These are phyloP conservation scores for Myrmecophaga tridactyla DNA, from an alignment of 2,113 vertebrate species.

Conservation along the genomic window DNA sequence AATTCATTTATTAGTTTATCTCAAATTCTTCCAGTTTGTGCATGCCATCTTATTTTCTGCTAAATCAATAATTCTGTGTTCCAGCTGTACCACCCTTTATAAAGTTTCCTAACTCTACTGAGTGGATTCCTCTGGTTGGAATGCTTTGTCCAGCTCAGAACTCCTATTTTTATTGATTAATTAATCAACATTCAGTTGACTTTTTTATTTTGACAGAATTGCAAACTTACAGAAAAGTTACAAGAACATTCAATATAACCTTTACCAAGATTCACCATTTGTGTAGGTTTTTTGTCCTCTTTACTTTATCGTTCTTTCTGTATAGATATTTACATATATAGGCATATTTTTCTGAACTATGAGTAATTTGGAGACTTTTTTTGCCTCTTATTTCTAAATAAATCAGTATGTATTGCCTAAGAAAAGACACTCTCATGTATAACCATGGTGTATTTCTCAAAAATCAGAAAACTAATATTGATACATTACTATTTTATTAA, in stretches of 20 bases:
- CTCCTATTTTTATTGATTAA: background rate
- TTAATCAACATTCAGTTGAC: background rate
- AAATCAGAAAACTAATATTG: background rate
- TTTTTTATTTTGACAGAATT: background rate
- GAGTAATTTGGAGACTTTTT: background rate
- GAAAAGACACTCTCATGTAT: background rate
- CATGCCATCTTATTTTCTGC: background rate
- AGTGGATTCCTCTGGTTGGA: too few relatives aligned
- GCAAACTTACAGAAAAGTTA: background rate
- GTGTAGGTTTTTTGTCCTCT: background rate
- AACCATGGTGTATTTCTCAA: background rate
- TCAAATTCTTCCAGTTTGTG: background rate
- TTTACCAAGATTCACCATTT: background rate
- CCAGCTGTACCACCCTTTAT: background rate
- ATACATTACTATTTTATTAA: background rate
- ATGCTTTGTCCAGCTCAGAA: background rate
- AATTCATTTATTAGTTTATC: background rate
- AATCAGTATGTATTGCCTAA: background rate
- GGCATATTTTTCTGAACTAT: background rate
- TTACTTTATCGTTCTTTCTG: background rate
- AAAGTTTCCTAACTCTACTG: too few relatives aligned
- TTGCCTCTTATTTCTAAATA: background rate
- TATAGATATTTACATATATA: background rate
- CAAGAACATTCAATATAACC: background rate
- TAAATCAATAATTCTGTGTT: background rate